Evolutionary conservation across 2,888 invertebrate genomes (phyloP).

Genomic region (Lepidochitona cinerea): DNA sequence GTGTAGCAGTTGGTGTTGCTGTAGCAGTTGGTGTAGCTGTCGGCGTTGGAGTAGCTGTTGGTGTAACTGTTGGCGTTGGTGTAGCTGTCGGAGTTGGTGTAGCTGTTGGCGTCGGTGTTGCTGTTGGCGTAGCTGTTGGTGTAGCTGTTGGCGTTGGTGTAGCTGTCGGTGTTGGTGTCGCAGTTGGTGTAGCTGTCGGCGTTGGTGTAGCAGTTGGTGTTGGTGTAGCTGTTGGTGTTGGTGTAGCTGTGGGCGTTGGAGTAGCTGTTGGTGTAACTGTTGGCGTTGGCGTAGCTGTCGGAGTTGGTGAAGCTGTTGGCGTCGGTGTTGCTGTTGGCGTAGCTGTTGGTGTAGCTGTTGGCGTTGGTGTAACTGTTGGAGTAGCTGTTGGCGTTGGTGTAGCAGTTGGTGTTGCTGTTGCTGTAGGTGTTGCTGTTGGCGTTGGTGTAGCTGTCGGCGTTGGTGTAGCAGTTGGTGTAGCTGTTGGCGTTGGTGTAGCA

Average conservation of each 20-base stretch:
- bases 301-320: neutral
- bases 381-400: neutral
- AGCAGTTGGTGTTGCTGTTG: neutral
- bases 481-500: neutral
- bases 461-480: neutral
- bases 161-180: neutral
- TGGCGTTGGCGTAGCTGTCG: neutral
- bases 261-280: neutral
- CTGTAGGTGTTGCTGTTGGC: neutral
- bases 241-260: neutral
- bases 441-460: neutral
- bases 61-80: no score
- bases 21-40: no score
- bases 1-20: no score
- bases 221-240: neutral
- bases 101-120: no score
- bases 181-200: neutral
- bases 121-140: no score
- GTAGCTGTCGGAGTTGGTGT: no score
- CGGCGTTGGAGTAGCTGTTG: no score
- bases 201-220: neutral
- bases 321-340: neutral
- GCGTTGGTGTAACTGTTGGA: neutral
- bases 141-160: no score
- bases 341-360: neutral